A percentile compares a stretch with the other conserved stretches of the same genome.
Evolutionary conservation across 2,888 invertebrate genomes (phyloP).

Genomic region (Nomada hirtipes): DNA sequence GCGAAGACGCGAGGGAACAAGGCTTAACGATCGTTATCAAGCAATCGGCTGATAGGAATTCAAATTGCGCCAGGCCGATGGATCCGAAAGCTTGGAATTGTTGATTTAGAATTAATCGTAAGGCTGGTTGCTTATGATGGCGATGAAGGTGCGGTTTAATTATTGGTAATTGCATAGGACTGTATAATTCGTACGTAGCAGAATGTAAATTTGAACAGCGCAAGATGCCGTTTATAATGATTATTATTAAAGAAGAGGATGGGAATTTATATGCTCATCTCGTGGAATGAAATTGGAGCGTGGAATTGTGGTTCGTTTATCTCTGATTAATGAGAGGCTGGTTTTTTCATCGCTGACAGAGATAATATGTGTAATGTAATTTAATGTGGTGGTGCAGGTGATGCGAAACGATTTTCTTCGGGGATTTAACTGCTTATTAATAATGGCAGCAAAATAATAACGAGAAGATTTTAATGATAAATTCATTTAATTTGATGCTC

Average conservation of each 20-base stretch:
- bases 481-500: background rate
- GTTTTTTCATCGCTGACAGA: background rate
- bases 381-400: background rate
- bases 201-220: too few relatives aligned
- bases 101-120: background rate
- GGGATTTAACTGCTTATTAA: too few relatives aligned
- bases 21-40: constrained; percentile 21
- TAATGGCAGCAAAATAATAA: too few relatives aligned
- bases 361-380: background rate
- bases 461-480: too few relatives aligned
- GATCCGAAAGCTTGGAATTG: background rate
- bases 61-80: background rate
- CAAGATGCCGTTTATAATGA: too few relatives aligned
- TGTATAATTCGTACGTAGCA: too few relatives aligned
- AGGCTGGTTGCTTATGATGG: background rate
- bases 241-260: too few relatives aligned
- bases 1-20: background rate
- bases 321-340: too few relatives aligned
- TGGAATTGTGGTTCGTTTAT: too few relatives aligned
- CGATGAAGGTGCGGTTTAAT: background rate
- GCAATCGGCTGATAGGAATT: background rate
- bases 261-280: too few relatives aligned
- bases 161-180: too few relatives aligned
- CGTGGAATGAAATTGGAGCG: too few relatives aligned
- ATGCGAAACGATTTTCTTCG: background rate